Conservation (phyloP, 1,140 invertebrate species). For the Phthorimaea operculella region DNA sequence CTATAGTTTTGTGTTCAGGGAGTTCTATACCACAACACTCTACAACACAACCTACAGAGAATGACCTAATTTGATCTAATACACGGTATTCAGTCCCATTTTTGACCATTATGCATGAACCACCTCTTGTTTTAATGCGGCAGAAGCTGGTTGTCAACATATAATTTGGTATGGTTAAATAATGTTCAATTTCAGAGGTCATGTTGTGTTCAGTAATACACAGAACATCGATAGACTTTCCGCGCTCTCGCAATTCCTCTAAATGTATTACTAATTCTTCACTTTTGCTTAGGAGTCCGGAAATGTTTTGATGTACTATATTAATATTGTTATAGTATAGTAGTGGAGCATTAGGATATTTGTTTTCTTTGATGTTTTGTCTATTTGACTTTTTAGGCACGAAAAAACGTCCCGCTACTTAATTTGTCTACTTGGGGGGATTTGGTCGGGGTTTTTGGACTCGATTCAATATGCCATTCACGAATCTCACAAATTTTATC, state of each 20-base stretch:
- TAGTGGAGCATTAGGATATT: no score
- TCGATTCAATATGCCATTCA: no score
- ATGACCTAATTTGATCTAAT: neutral
- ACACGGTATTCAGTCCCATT: slow-evolving; percentile 1
- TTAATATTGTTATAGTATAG: slow-evolving; percentile 2
- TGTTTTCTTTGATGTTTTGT: no score
- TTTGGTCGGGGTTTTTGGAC: no score
- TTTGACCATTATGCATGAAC: slow-evolving; percentile 6
- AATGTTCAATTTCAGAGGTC: neutral
- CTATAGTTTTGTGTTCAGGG: neutral
- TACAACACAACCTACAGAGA: slow-evolving; percentile 2
- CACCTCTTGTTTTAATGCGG: slow-evolving; percentile 2
- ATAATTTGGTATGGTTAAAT: slow-evolving; percentile 5
- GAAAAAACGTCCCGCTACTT: no score
- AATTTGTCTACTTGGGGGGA: no score
- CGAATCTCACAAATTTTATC: no score
- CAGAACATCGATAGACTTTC: neutral
- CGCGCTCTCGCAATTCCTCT: neutral
- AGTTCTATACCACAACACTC: slow-evolving; percentile 5
- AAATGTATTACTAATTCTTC: neutral
- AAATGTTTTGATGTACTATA: slow-evolving; percentile 10
- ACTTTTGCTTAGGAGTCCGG: slow-evolving; percentile 1
- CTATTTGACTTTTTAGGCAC: no score
- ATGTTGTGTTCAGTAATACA: slow-evolving; percentile 11
- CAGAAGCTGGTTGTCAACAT: neutral